Base-by-base conservation (phyloP, 2,797 vertebrate species). In the Centroberyx gerrardi region DNA sequence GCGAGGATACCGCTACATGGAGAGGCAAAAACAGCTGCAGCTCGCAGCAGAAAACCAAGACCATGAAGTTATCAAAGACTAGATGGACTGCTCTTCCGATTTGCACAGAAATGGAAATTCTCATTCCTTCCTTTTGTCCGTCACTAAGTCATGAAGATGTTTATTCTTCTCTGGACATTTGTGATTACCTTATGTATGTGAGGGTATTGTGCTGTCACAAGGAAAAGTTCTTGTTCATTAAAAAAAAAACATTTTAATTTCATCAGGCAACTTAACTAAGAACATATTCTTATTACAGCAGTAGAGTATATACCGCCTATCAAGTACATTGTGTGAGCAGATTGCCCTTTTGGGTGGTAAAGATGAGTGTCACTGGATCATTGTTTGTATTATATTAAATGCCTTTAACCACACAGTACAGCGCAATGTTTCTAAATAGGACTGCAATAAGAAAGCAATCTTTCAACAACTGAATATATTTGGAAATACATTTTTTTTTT, bases 41-140 rank as follows among this genome's bases (percentile, higher is more conserved):
- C 44, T 92, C 74, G 93, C 91, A 0, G 96, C 95, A 2, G 92
- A 94, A 88, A 93, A 95, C 85, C 96, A 96, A 84, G 83, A 87
- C 52, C 48, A 80, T 4, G 75, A 89, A 38, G 18, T 77, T 22
- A 68, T 93, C 4, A 93, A 93, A 74, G 93, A 92, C 79, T 94
- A 8, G 49, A 62, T 4, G 58, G 42, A 77, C 68, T 54, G 15
- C 2, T 29, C 0, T 8, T 22, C 15, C 5, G 22, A 22, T 65
- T 86, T 70, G 54, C 68, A 75, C 60, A 62, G 0, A 82, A 56
- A 62, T 75, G 75, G 84, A 88, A 67, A 81, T 83, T 65, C 18
- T 28, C 53, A 38, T 79, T 77, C 33, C 49, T 75, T 42, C 18
- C 48, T 56, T 53, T 36, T 10, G 0, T 74, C 65, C 40, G 4